Conservation (phyloP, 2,113 vertebrate species). For the Chinchilla lanigera region DNA sequence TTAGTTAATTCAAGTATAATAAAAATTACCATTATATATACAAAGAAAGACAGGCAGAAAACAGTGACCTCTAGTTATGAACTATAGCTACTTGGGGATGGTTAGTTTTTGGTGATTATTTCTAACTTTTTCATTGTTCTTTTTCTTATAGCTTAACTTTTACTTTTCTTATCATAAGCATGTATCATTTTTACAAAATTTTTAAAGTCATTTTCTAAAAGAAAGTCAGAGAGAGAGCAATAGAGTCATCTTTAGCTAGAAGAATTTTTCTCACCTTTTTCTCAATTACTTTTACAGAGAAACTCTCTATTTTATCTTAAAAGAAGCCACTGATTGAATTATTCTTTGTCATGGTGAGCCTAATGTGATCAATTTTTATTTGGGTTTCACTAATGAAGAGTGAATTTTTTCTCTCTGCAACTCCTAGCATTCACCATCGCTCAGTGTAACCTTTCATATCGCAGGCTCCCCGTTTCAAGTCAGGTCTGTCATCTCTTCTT, state of each 20-base stretch:
- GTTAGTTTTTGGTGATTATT: background rate
- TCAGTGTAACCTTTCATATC: slow-evolving; percentile 56
- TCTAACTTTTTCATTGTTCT: background rate
- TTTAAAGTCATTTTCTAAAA: slow-evolving; percentile 31
- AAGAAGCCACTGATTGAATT: slow-evolving; percentile 60
- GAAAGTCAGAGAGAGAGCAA: background rate
- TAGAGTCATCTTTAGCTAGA: background rate
- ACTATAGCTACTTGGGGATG: background rate
- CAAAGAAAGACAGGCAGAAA: background rate
- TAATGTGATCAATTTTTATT: slow-evolving; percentile 69
- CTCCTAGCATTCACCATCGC: slow-evolving; percentile 26
- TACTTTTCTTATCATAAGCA: slow-evolving; percentile 20
- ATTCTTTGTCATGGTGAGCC: slow-evolving; percentile 68
- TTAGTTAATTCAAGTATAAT: background rate
- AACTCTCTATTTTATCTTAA: slow-evolving; percentile 70
- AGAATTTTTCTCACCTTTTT: slow-evolving; percentile 52
- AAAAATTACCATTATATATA: background rate
- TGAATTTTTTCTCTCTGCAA: slow-evolving; percentile 33
- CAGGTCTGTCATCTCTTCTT: slow-evolving; percentile 75
- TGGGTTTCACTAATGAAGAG: slow-evolving; percentile 70
- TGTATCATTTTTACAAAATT: background rate
- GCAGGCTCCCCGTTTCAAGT: slow-evolving; percentile 69
- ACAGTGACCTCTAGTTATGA: background rate
- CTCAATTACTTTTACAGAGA: slow-evolving; percentile 64
- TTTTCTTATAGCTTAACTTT: slow-evolving; percentile 8